Percentiles rank a stretch among this genome's conserved stretches.
These are phyloP conservation scores for Brachypteracias leptosomus DNA, from an alignment of 2,113 vertebrate species.

Conservation along the genomic window DNA sequence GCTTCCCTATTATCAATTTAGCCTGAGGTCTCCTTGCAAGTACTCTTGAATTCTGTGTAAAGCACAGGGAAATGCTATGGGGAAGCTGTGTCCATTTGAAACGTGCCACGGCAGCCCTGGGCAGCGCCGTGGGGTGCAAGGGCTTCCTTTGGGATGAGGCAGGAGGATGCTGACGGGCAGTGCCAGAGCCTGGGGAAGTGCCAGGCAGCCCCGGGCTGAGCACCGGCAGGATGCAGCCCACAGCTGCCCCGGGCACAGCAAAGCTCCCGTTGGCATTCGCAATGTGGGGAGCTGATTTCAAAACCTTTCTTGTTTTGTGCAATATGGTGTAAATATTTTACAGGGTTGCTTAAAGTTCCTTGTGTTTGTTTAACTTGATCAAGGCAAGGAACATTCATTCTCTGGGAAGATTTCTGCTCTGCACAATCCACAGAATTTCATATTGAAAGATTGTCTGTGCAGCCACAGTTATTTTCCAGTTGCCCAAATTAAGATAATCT, in stretches of 20 bases:
- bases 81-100: rapidly evolving
- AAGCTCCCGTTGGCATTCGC: neutral
- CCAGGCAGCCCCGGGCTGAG: rapidly evolving
- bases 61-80: neutral
- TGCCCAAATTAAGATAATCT: constrained; percentile 78
- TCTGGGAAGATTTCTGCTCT: constrained; percentile 26
- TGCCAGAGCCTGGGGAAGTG: neutral
- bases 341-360: constrained; percentile 6
- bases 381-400: constrained; percentile 20
- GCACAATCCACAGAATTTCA: neutral
- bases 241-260: rapidly evolving
- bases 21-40: neutral
- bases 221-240: rapidly evolving
- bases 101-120: rapidly evolving
- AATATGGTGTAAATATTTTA: neutral
- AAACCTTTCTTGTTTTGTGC: neutral
- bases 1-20: rapidly evolving
- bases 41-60: rapidly evolving
- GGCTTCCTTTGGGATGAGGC: neutral
- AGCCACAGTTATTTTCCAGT: constrained; percentile 67
- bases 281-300: rapidly evolving
- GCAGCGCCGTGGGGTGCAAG: rapidly evolving
- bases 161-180: rapidly evolving
- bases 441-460: constrained; percentile 32
- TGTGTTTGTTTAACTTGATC: constrained; percentile 4